These are phyloP conservation scores for Illadopsis cleaveri DNA, from an alignment of 2,113 vertebrate species.

Conservation along the genomic window DNA sequence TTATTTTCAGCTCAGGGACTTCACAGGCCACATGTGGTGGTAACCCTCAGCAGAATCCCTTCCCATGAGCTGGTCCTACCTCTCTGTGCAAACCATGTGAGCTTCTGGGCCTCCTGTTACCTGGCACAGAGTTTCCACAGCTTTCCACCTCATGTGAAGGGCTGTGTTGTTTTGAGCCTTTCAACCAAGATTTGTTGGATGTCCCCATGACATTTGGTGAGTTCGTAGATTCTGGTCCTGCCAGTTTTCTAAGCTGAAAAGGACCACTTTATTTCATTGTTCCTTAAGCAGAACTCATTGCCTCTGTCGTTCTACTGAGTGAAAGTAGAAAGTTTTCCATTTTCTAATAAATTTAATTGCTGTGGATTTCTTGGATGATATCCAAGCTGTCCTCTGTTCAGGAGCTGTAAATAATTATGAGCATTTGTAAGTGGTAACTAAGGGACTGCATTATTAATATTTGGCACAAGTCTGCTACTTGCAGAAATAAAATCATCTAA, in stretches of 20 bases:
- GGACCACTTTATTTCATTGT: not conserved
- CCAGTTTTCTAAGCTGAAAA: not conserved
- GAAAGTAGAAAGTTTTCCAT: slow-evolving; percentile 7
- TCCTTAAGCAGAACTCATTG: not conserved
- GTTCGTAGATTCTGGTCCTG: not conserved
- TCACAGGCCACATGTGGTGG: not conserved
- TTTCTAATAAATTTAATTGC: slow-evolving; percentile 15
- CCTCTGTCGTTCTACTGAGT: not conserved
- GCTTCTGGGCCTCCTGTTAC: not conserved
- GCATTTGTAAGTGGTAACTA: slow-evolving; percentile 36
- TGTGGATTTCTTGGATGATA: slow-evolving; percentile 5
- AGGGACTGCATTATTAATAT: slow-evolving; percentile 13
- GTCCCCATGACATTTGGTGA: not conserved
- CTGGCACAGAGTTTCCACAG: not conserved
- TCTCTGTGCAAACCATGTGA: not conserved
- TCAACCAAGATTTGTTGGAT: not conserved
- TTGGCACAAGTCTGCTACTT: not conserved
- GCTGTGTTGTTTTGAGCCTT: not conserved
- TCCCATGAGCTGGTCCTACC: not conserved
- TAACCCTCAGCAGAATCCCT: not conserved
- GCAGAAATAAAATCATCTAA: slow-evolving; percentile 35
- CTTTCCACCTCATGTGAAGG: not conserved
- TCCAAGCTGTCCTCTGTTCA: not conserved
- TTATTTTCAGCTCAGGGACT: not conserved
- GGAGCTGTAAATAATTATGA: slow-evolving; percentile 43